These are phyloP conservation scores for Eupleurogrammus muticus DNA, from an alignment of 2,797 vertebrate species.

Conservation along the genomic window DNA sequence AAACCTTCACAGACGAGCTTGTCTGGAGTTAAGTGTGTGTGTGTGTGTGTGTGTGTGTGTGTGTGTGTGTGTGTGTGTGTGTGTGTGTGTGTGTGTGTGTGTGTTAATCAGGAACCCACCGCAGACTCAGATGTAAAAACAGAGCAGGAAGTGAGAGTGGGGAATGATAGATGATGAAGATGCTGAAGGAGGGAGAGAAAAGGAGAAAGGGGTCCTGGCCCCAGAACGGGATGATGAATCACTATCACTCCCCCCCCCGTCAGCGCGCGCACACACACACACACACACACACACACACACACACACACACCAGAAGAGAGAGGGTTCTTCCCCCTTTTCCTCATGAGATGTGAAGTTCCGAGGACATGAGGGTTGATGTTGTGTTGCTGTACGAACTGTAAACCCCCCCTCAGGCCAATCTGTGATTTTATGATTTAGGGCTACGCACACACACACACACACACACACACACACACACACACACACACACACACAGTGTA, in stretches of 20 bases:
- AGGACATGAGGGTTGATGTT: too few relatives aligned
- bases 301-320: constrained; percentile 16
- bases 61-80: too few relatives aligned
- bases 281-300: constrained; percentile 29
- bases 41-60: too few relatives aligned
- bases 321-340: too few relatives aligned
- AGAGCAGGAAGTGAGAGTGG: constrained; percentile 30
- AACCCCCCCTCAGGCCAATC: too few relatives aligned
- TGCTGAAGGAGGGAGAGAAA: constrained; percentile 7
- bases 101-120: constrained; percentile 59
- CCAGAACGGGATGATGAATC: constrained; percentile 35
- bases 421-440: too few relatives aligned
- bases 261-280: constrained; percentile 1
- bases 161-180: constrained; percentile 47
- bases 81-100: constrained; percentile 17
- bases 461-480: constrained; percentile 26
- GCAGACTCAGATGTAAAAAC: constrained; percentile 72
- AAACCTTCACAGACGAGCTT: too few relatives aligned
- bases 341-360: too few relatives aligned
- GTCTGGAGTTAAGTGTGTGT: too few relatives aligned
- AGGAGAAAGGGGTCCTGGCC: constrained; percentile 9
- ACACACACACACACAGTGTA: constrained; percentile 40
- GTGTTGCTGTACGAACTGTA: too few relatives aligned
- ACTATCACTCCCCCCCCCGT: constrained; percentile 10
- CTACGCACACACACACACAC: too few relatives aligned